These are phyloP conservation scores for Phragmatobia fuliginosa DNA, from an alignment of 2,888 invertebrate species.

Conservation along the genomic window DNA sequence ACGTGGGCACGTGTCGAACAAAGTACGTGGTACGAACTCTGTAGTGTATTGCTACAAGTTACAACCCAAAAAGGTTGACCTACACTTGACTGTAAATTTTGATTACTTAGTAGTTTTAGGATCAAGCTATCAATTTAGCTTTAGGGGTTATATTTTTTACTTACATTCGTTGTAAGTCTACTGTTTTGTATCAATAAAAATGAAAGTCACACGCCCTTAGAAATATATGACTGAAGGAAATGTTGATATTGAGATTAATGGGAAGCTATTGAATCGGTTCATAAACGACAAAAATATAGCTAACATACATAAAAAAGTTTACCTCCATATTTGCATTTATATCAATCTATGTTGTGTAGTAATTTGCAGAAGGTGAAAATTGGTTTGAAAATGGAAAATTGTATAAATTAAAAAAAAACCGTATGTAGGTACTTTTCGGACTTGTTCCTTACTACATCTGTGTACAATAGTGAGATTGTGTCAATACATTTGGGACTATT, in stretches of 20 bases:
- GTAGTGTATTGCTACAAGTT: constrained; percentile 46
- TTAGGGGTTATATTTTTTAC: not conserved
- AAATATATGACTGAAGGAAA: not conserved
- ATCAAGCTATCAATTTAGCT: constrained; percentile 13
- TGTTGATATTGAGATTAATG: not conserved
- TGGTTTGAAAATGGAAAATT: too few species aligned
- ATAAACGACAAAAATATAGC: too few species aligned
- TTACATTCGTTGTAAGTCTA: not conserved
- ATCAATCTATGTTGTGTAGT: too few species aligned
- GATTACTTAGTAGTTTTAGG: constrained; percentile 24
- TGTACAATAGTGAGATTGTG: too few species aligned
- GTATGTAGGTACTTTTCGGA: too few species aligned
- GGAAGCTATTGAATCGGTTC: too few species aligned
- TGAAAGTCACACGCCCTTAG: not conserved
- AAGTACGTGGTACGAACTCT: constrained; percentile 31
- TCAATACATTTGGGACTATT: too few species aligned
- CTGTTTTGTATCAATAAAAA: not conserved
- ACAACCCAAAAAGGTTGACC: constrained; percentile 34
- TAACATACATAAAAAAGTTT: too few species aligned
- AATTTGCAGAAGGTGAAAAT: too few species aligned
- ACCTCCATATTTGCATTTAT: too few species aligned
- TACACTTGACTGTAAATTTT: constrained; percentile 43
- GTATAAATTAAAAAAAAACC: too few species aligned
- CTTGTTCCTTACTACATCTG: too few species aligned
- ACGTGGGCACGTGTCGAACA: constrained; percentile 67